Evolutionary conservation across 2,888 invertebrate species (phyloP).

Genomic region (Hesperia comma): DNA sequence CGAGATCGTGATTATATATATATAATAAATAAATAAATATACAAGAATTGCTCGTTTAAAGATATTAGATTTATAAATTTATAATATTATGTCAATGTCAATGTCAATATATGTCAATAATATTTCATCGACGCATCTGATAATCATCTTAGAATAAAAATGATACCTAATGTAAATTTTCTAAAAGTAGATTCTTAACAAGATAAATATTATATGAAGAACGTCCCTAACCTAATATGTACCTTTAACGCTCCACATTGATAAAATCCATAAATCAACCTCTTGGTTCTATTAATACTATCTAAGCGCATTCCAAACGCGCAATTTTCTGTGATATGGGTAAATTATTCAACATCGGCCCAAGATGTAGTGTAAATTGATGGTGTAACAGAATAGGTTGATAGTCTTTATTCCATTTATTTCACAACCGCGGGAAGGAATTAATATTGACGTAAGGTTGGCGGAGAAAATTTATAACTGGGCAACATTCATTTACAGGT

Average conservation of each 20-base stretch:
- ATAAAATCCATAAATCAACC: conserved; percentile 27
- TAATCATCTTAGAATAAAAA: no score
- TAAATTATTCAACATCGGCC: conserved; percentile 23
- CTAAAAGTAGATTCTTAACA: not conserved
- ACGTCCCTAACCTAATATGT: not conserved
- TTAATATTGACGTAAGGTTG: conserved; percentile 25
- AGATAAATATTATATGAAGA: not conserved
- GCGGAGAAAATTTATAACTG: conserved; percentile 13
- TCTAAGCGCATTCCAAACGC: conserved; percentile 30
- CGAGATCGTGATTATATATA: no score
- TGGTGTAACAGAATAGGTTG: conserved; percentile 23
- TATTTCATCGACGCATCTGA: no score
- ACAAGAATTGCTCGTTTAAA: no score
- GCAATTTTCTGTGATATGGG: conserved; percentile 33
- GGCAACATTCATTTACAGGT: conserved; percentile 21
- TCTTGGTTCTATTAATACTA: conserved; percentile 24
- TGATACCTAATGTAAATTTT: not conserved
- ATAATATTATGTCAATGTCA: no score
- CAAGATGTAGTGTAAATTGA: conserved; percentile 28
- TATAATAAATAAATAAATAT: no score
- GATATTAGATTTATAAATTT: no score
- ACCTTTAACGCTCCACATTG: conserved; percentile 26
- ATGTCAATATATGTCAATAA: no score
- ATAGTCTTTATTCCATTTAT: conserved; percentile 24
- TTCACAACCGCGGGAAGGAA: conserved; percentile 10